Evolutionary conservation across 2,113 vertebrate genomes (phyloP), one percentile per base, ranked within the genome.

Genomic region (Oriolus oriolus): DNA sequence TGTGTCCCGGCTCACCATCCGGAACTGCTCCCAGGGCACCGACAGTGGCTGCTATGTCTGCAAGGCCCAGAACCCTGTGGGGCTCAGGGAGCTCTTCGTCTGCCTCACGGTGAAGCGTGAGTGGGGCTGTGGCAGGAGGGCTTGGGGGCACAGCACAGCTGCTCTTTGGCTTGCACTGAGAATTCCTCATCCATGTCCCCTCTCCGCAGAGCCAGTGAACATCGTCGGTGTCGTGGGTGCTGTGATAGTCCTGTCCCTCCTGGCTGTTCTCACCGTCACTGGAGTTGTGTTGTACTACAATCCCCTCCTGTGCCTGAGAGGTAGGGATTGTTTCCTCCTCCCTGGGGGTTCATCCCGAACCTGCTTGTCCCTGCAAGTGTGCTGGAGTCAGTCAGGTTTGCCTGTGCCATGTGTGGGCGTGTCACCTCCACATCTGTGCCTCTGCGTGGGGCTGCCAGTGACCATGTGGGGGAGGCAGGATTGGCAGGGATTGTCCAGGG

Each of bases 71-170:
- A 99, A 99, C 96, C 97, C 96, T 0, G 83, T 99, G 20, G 97
- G 96, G 18, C 86, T 97, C 60, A 89, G 70, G 44, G 98, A 98
- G 69, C 93, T 98, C 63, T 98, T 99, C 4, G 75, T 99, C 89
- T 98, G 97, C 96, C 98, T 99, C n/a, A 98, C 97, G 0, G 98
- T 99, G 89, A 98, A 97, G 71, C 93, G 99, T 99, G 95, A 98
- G 99, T 98, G 23, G 28, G 66, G 88, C 59, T 61, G 30, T 8
- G 16, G 30, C 27, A 41, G n/a, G 60, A 47, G 66, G 28, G 39
- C 24, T 5, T 1, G 6, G 56, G 68, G 23, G 21, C 19, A 6
- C 69, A n/a, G 74, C 28, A 44, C 42, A 2, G 10, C 19, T 79
- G 28, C 50, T 12, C 2, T 30, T 1, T 6, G n/a, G 6, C 28